Evolutionary conservation across 2,113 vertebrate genomes (phyloP).

Genomic region (Gallinago media): DNA sequence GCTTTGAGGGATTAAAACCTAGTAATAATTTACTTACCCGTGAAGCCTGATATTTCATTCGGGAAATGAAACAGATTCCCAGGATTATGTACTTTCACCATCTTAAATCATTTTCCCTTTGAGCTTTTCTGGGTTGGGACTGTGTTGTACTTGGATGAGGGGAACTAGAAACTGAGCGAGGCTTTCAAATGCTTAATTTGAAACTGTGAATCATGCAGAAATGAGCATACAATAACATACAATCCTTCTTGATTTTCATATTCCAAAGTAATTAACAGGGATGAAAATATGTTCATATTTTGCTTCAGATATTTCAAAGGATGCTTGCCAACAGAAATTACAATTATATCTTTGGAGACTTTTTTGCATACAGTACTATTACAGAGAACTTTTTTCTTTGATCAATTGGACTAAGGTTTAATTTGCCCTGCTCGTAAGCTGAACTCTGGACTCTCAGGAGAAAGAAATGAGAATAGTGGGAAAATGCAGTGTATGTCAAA

Average conservation of each 20-base stretch:
- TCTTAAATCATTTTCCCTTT: not conserved
- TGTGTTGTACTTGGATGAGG: not conserved
- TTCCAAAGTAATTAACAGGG: not conserved
- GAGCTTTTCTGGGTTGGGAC: not conserved
- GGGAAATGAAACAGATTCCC: not conserved
- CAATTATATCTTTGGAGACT: not conserved
- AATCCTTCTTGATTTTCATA: not conserved
- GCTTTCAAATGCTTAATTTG: not conserved
- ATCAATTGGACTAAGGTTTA: not conserved
- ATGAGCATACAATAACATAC: not conserved
- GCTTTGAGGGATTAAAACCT: constrained; percentile 25
- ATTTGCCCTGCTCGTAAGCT: not conserved
- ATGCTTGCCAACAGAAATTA: not conserved
- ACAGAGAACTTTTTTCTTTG: not conserved
- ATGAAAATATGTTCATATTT: not conserved
- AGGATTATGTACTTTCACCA: not conserved
- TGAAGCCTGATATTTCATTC: not conserved
- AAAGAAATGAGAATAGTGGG: not conserved
- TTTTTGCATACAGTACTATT: not conserved
- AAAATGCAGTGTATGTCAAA: not conserved
- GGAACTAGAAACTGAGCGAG: not conserved
- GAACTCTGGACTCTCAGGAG: not conserved
- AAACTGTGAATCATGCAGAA: not conserved
- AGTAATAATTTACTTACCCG: not conserved
- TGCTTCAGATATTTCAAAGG: not conserved